A percentile compares a stretch with the other conserved stretches of the same genome.
These are phyloP conservation scores for Macaria liturata DNA, from an alignment of 2,888 invertebrate species.

Conservation along the genomic window DNA sequence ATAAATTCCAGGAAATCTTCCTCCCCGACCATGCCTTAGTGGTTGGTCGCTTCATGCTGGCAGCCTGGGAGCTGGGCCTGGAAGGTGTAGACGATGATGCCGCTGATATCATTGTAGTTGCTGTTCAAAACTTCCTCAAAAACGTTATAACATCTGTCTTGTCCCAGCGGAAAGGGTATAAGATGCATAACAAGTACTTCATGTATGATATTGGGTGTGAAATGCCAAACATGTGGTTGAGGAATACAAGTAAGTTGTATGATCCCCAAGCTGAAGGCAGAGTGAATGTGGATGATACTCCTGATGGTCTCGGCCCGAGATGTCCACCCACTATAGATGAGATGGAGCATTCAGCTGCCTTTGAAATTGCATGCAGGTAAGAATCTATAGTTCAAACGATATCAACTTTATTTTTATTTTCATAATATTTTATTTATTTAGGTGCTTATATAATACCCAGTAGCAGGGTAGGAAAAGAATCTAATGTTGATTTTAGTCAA, in stretches of 20 bases:
- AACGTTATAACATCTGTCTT: constrained; percentile 91
- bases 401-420: constrained; percentile 24
- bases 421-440: too few relatives aligned
- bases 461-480: too few relatives aligned
- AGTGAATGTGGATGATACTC: constrained; percentile 83
- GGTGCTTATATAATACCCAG: too few relatives aligned
- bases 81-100: constrained; percentile 93
- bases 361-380: constrained; percentile 87
- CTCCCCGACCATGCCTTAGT: constrained; percentile 93
- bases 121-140: constrained; percentile 91
- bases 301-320: constrained; percentile 86
- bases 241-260: constrained; percentile 87
- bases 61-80: constrained; percentile 95
- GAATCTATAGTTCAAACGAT: constrained; percentile 52
- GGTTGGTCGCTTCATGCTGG: constrained; percentile 91
- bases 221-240: constrained; percentile 90
- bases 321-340: constrained; percentile 88
- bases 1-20: constrained; percentile 85
- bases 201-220: constrained; percentile 91
- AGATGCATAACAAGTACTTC: constrained; percentile 88
- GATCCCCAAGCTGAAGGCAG: constrained; percentile 85
- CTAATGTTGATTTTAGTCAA: too few relatives aligned
- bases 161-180: constrained; percentile 91
- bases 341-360: constrained; percentile 89
- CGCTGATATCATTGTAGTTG: constrained; percentile 91